Base-by-base conservation (phyloP, 2,888 invertebrate species). In the Oxytorus armatus region DNA sequence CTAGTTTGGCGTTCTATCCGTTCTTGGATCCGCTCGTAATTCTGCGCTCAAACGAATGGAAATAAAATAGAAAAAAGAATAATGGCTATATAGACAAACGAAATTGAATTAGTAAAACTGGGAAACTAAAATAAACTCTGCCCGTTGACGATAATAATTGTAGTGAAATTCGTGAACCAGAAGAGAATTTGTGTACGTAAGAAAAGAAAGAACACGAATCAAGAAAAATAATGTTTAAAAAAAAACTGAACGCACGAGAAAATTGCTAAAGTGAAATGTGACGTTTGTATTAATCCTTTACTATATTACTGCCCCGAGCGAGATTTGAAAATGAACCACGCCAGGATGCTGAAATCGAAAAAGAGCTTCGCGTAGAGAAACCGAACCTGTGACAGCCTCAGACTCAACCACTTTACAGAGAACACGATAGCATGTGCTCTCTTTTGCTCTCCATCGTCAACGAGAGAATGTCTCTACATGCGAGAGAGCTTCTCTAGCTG, bases 391-490 rank as follows among this genome's bases (percentile, higher is more conserved):
- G 36, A 10, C 36, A 36, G 10, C 36, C 36, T 8, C 8, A 14
- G 44, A n/a, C n/a, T 14, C n/a, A n/a, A 44, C 44, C 14, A 14
- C 36, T n/a, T n/a, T n/a, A n/a, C 16, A 14, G 68, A 39, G 33
- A 14, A 53, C 21, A 44, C 44, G 55, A 66, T 66, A 74, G 16
- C 7, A 14, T 66, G 25, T 57, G 33, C 16, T 14, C 18, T 36
- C 23, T 69, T 42, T 70, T 68, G 53, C 25, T 53, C 2, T 11
- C 51, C 36, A 61, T 21, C 51, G 59, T 51, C 42, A 39, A 57
- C 53, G 59, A 74, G 65, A 65, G 65, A 72, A 74, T 74, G 55
- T 59, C 63, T 39, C 63, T 57, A 39, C 23, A 55, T 21, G 65
- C 25, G 51, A 36, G 14, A 47, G 65, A 47, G 33, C 29, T 53